Conservation (phyloP, 2,888 invertebrate species). For the Drosophila leonis region DNA sequence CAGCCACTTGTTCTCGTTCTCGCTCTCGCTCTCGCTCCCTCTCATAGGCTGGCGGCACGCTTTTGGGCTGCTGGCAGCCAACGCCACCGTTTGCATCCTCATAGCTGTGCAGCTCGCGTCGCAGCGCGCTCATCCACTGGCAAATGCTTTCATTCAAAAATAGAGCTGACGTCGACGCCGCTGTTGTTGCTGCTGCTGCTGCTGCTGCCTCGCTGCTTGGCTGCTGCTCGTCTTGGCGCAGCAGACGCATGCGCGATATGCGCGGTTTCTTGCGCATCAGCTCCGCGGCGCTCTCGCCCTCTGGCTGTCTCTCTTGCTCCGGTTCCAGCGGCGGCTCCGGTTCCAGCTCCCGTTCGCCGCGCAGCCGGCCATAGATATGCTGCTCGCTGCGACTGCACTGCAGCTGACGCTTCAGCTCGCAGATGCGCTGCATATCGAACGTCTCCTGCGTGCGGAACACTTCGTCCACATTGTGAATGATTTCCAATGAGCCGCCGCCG, state of each 20-base stretch:
- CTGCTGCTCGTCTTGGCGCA: slow-evolving; percentile 40
- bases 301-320: not conserved
- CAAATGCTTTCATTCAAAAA: slow-evolving; percentile 81
- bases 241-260: slow-evolving; percentile 62
- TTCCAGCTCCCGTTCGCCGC: slow-evolving; percentile 24
- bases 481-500: slow-evolving; percentile 73
- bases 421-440: slow-evolving; percentile 83
- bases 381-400: slow-evolving; percentile 82
- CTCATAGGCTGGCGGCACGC: slow-evolving; percentile 79
- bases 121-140: slow-evolving; percentile 84
- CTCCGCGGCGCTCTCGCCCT: not conserved
- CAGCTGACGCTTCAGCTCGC: slow-evolving; percentile 78
- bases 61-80: slow-evolving; percentile 79
- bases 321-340: not conserved
- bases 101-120: slow-evolving; percentile 82
- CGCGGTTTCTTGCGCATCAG: slow-evolving; percentile 43
- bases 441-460: slow-evolving; percentile 84
- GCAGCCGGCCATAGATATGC: slow-evolving; percentile 83
- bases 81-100: slow-evolving; percentile 67
- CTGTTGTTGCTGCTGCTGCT: slow-evolving; percentile 2
- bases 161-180: slow-evolving; percentile 38
- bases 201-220: slow-evolving; percentile 5
- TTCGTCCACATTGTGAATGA: slow-evolving; percentile 84
- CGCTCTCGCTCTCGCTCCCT: slow-evolving; percentile 33
- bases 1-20: slow-evolving; percentile 22